Evolutionary conservation across 1,140 invertebrate genomes (phyloP), one percentile per base, ranked within the genome.

Genomic region (Drosophila lacertosa): DNA sequence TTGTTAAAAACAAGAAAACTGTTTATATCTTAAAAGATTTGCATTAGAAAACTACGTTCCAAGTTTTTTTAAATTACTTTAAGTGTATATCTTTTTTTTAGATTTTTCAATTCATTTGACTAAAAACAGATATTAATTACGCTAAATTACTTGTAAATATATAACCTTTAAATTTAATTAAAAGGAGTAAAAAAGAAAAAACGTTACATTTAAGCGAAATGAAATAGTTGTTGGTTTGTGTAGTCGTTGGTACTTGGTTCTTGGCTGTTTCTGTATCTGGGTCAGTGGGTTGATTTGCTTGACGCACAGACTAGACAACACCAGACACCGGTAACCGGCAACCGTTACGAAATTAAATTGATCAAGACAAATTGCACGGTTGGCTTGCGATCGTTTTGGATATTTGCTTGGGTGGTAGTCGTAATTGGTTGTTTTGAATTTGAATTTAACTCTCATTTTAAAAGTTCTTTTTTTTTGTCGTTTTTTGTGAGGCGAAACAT

Each of bases 401-500:
- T 78, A 62, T 78, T 74, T 75, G 55, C 48, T 75, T 84, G 58
- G 68, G 66, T 76, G 54, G 62, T 77, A 33, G 35, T 33, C 51
- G 40, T 66, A 6, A 48, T 44, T 32, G 15, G 47, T 50, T 33
- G 20, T 55, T 40, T 66, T 40, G 32, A 69, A 53, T 40, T 66
- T 40, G 32, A 69, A 53, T 70, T 63, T 60, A 67, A 33, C 45
- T 66, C 15, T 59, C 47, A 39, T 48, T 71, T 76, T 35, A 37
- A 35, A 53, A 39, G 29, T 48, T 62, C 70, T 73, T 59, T 59
- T 77, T 74, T 71, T 69, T 78, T 80, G 37, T 74, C 35, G 44
- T 81, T 90, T 81, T 54, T 86, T 90, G 90, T 91, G 90, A 91
- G 90, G 90, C 90, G 90, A 91, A 90, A 91, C 90, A 91, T 91